phyloP scores from a whole-genome alignment of 1,140 invertebrate species.

The Zophobas atratus region DNA sequence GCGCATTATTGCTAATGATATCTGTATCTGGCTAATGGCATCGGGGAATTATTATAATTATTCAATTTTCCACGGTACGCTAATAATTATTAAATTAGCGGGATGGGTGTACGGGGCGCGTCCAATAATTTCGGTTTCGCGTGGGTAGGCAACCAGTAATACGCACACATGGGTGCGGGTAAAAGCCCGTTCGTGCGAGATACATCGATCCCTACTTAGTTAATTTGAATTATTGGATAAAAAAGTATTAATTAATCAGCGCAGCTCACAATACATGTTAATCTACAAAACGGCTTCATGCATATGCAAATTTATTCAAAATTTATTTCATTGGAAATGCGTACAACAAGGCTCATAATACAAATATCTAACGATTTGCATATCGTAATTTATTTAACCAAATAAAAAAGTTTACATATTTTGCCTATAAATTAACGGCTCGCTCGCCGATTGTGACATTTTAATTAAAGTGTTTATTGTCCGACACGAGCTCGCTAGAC shows the following conservation, averaged over 20 bases:
- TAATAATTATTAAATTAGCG: constrained; percentile 18
- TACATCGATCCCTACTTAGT: constrained; percentile 8
- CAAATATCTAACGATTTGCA: constrained; percentile 28
- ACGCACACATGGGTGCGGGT: background rate
- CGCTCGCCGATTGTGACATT: constrained; percentile 31
- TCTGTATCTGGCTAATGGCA: constrained; percentile 23
- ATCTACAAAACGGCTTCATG: constrained; percentile 45
- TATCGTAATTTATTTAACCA: constrained; percentile 38
- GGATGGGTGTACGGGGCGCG: background rate
- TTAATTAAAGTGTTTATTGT: constrained; percentile 38
- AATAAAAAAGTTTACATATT: constrained; percentile 36
- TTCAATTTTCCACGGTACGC: constrained; percentile 18
- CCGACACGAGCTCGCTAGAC: background rate
- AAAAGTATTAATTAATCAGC: constrained; percentile 54
- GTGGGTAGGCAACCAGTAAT: constrained; percentile 24
- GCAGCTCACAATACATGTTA: constrained; percentile 53
- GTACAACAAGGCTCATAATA: constrained; percentile 11
- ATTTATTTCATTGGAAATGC: constrained; percentile 38
- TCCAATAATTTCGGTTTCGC: background rate
- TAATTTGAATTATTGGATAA: constrained; percentile 43
- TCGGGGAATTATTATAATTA: constrained; percentile 34
- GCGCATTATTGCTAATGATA: constrained; percentile 30
- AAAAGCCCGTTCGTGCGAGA: background rate
- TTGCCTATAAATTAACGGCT: constrained; percentile 29
- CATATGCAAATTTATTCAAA: constrained; percentile 49